Base-by-base conservation (phyloP, 1,140 invertebrate genomes). In the Macrobrachium nipponense region DNA sequence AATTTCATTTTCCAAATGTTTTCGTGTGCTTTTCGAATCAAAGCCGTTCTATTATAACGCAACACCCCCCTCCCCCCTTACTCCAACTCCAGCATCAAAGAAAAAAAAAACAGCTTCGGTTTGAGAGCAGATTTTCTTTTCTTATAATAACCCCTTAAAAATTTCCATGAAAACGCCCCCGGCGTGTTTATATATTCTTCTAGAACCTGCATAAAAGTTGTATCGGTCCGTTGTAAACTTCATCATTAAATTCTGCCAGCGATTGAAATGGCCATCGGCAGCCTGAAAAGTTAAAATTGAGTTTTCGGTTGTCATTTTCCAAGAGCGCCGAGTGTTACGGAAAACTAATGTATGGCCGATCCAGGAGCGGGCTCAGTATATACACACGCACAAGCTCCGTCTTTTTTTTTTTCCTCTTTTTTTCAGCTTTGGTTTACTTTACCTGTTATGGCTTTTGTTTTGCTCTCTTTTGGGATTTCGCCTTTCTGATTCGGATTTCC, bases 181-280 rank as follows among this genome's bases (percentile, higher is more conserved):
- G 73, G 80, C 68, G 61, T 82, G 80, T 82, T 82, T 82, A 82
- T 82, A 82, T 82, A 82, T 82, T 82, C 80, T 82, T 36, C 80
- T 82, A 82, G 59, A 44, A 73, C 68, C 66, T 73, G 80, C 80
- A 75, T 82, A 82, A 82, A 82, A 82, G 68, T 82, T 82, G 80
- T 82, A 61, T 75, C 80, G 51, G 68, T 82, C 58, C 80, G 80
- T 82, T 82, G 80, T 82, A 82, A 75, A 82, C 80, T 82, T 82
- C 80, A 75, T 82, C 80, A 82, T 82, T 82, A 82, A 82, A 82
- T 82, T 82, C 80, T 82, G 80, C 51, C 70, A 59, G 66, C 58
- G 80, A 82, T 82, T 82, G 80, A 73, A 82, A 82, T 82, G 70
- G 80, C 68, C 15, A 73, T 72, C 80, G 80, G 80, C 80, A 75